A percentile compares a stretch with the other conserved stretches of the same genome.
These are phyloP conservation scores for Campoletis sonorensis DNA, from an alignment of 1,140 invertebrate species.

Conservation along the genomic window DNA sequence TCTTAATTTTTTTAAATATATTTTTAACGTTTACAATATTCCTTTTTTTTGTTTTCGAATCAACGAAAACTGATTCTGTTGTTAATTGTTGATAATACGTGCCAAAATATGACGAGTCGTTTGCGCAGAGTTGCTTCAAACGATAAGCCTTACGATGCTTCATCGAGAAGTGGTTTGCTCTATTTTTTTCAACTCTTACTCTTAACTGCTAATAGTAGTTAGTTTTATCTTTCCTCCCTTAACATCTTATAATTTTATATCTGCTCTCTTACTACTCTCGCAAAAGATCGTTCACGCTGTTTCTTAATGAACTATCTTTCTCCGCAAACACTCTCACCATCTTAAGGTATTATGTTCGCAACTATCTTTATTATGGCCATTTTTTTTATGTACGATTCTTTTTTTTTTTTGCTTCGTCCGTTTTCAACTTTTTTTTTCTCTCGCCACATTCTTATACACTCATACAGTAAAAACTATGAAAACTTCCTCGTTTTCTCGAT, in stretches of 20 bases:
- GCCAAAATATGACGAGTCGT: slow-evolving; percentile 15
- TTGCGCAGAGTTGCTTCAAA: slow-evolving; percentile 52
- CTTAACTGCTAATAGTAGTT: slow-evolving; percentile 66
- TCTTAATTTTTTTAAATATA: background rate
- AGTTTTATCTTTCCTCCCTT: slow-evolving; percentile 46
- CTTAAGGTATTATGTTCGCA: slow-evolving; percentile 44
- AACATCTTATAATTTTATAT: background rate
- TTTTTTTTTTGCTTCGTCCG: background rate
- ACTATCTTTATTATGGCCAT: slow-evolving; percentile 66
- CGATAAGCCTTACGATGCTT: slow-evolving; percentile 52
- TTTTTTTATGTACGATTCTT: slow-evolving; percentile 53
- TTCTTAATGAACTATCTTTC: background rate
- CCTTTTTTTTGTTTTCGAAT: background rate
- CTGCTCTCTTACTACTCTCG: background rate
- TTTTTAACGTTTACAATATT: background rate
- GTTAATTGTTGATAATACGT: background rate
- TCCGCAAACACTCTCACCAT: slow-evolving; percentile 6
- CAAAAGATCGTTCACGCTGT: slow-evolving; percentile 18
- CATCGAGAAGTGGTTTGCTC: slow-evolving; percentile 52
- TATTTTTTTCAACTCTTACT: slow-evolving; percentile 22
- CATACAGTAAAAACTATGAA: slow-evolving; percentile 17
- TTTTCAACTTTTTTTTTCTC: background rate
- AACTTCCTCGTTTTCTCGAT: background rate
- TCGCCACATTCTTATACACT: background rate
- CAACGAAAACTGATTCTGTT: background rate